Conservation (phyloP, 2,888 invertebrate genomes). For the Chesias legatella region DNA sequence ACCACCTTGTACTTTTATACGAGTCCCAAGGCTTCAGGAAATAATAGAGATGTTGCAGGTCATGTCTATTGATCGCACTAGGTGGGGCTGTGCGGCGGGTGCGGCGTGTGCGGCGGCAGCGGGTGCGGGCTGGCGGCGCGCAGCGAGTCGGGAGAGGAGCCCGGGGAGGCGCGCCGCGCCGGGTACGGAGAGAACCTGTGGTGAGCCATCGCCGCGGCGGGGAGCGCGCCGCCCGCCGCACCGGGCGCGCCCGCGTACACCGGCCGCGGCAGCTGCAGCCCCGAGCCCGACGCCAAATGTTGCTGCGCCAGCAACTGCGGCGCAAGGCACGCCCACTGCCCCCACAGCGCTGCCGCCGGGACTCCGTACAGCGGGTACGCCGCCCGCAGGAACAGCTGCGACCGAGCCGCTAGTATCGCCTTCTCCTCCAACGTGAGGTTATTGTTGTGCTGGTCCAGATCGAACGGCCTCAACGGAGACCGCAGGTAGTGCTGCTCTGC, state of each 20-base stretch:
- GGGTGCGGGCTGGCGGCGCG: slow-evolving; percentile 75
- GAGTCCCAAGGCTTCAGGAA: slow-evolving; percentile 34
- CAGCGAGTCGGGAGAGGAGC: slow-evolving; percentile 82
- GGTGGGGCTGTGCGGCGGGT: slow-evolving; percentile 71
- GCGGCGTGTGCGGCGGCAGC: slow-evolving; percentile 58
- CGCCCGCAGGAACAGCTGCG: slow-evolving; percentile 86
- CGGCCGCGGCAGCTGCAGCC: slow-evolving; percentile 74
- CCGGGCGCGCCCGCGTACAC: slow-evolving; percentile 63
- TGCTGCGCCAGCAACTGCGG: slow-evolving; percentile 84
- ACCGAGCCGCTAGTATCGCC: slow-evolving; percentile 87
- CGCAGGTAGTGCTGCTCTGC: slow-evolving; percentile 92
- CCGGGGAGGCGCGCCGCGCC: slow-evolving; percentile 69
- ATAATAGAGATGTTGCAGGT: slow-evolving; percentile 40
- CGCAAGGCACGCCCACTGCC: slow-evolving; percentile 86
- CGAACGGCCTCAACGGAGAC: slow-evolving; percentile 87
- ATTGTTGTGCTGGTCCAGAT: slow-evolving; percentile 85
- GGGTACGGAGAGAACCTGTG: slow-evolving; percentile 83
- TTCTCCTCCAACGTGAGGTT: slow-evolving; percentile 88
- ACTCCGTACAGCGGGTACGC: slow-evolving; percentile 82
- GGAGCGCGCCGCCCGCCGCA: slow-evolving; percentile 37
- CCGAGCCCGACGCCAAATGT: slow-evolving; percentile 78
- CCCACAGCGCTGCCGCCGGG: slow-evolving; percentile 83
- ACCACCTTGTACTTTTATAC: slow-evolving; percentile 1
- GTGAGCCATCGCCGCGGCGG: slow-evolving; percentile 62
- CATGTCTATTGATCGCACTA: slow-evolving; percentile 40